A percentile compares a stretch with the other conserved stretches of the same genome.
Conservation (phyloP, 2,113 vertebrate species). For the Malurus melanocephalus region DNA sequence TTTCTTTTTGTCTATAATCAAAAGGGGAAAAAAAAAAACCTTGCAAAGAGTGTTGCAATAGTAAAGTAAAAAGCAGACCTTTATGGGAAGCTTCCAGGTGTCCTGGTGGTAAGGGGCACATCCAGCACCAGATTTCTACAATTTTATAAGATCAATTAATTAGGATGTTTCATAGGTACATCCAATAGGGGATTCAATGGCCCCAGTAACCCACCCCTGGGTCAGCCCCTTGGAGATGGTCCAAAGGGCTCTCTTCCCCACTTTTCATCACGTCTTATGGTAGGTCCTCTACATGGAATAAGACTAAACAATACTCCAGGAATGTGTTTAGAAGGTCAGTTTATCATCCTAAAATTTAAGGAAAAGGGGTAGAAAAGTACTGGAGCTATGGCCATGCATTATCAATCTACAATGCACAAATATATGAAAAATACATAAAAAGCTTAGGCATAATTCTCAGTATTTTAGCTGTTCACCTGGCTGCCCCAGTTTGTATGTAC, state of each 20-base stretch:
- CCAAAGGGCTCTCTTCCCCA: neutral
- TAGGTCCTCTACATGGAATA: neutral
- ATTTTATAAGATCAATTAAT: neutral
- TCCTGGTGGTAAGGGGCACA: neutral
- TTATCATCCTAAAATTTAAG: neutral
- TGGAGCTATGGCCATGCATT: neutral
- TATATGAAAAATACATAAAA: neutral
- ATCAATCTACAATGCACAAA: neutral
- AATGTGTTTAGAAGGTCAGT: neutral
- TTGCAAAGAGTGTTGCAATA: neutral
- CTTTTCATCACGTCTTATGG: neutral
- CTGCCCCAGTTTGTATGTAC: accelerated
- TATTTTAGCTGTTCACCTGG: neutral
- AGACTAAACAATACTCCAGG: neutral
- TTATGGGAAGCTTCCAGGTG: neutral
- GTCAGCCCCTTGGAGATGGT: neutral
- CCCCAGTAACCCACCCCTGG: neutral
- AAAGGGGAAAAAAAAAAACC: neutral
- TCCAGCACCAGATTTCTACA: neutral
- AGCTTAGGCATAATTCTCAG: neutral
- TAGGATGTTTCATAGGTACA: neutral
- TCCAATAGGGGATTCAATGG: neutral
- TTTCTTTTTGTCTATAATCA: accelerated
- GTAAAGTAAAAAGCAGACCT: neutral
- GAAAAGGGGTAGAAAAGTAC: neutral